A percentile compares a stretch with the other conserved stretches of the same genome.
phyloP scores from a whole-genome alignment of 2,113 vertebrate genomes.

The Pterocles gutturalis region DNA sequence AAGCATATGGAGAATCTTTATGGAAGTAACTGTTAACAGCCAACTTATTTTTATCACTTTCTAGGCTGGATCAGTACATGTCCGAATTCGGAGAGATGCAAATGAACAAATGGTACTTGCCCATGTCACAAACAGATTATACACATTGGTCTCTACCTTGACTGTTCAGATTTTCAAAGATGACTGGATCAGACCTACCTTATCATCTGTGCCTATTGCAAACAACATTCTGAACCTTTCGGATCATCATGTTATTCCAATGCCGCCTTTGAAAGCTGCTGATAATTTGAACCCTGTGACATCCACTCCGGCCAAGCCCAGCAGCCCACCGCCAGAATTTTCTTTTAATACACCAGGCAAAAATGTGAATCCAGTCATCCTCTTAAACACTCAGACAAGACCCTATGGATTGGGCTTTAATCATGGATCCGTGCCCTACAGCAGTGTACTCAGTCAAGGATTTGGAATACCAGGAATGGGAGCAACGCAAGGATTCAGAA shows the following conservation, averaged over 20 bases:
- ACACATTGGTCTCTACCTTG: constrained; percentile 89
- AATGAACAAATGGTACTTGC: constrained; percentile 98
- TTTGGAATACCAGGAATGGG: constrained; percentile 71
- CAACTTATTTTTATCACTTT: constrained; percentile 5
- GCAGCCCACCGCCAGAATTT: constrained; percentile 93
- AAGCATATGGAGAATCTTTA: neutral
- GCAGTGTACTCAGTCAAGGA: constrained; percentile 80
- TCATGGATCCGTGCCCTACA: constrained; percentile 81
- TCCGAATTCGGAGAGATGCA: constrained; percentile 95
- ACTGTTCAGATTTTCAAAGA: constrained; percentile 98
- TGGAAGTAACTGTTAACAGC: neutral
- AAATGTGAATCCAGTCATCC: constrained; percentile 84
- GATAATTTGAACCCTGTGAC: constrained; percentile 84
- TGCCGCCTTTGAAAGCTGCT: constrained; percentile 71
- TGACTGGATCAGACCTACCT: constrained; percentile 91
- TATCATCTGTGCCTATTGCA: constrained; percentile 82
- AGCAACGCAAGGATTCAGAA: constrained; percentile 85
- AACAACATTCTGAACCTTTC: constrained; percentile 79
- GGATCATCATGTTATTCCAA: constrained; percentile 82
- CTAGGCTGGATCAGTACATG: constrained; percentile 95
- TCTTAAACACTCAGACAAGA: constrained; percentile 82
- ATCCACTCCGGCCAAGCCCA: constrained; percentile 91
- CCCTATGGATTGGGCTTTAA: constrained; percentile 85
- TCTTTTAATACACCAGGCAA: constrained; percentile 91
- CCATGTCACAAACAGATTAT: constrained; percentile 93